Evolutionary conservation across 2,888 invertebrate genomes (phyloP), one percentile per base, ranked within the genome.

Genomic region (Timandra comae): DNA sequence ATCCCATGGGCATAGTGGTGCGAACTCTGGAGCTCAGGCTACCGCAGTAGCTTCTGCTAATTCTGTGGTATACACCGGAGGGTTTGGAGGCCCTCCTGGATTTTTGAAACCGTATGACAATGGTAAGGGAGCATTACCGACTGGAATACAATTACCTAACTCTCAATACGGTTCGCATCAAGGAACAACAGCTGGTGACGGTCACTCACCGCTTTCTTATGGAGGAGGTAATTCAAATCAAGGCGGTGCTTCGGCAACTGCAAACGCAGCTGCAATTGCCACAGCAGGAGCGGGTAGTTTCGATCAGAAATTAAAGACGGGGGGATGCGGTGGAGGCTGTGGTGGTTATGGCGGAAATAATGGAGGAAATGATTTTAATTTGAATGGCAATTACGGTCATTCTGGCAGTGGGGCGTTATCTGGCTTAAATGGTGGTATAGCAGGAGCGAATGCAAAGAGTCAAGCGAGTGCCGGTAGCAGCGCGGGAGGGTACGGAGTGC

Each of bases 61-160:
- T 26, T 43, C 33, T 5, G 57, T 63, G 13, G 63, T 58, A 21
- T 84, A 84, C 41, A 59, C 69, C 8, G 82, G 80, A 31, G 78
- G 84, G 8, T 85, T 85, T 46, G 80, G 82, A 21, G 85, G 81
- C 13, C 80, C 84, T 27, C 73, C 81, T 12, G 85, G 85, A n/a
- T 35, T 81, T 7, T 47, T 81, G 3, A 67, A 66, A 50, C 79
- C 85, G 1, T 68, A 62, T 39, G 78, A 82, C 31, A 53, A 56
- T 35, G 71, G 68, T 13, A 78, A 72, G 59, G 21, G 46, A 7
- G 45, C 37, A 27, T 29, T 33, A 27, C 19, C 33, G 2, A 10
- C 22, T 28, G 43, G 35, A n/a, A n/a, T n/a, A n/a, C n/a, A n/a
- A n/a, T n/a, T n/a, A n/a, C n/a, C n/a, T n/a, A 27, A 48, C 12